phyloP scores from a whole-genome alignment of 2,888 invertebrate species.

The Ectobius pallidus region DNA sequence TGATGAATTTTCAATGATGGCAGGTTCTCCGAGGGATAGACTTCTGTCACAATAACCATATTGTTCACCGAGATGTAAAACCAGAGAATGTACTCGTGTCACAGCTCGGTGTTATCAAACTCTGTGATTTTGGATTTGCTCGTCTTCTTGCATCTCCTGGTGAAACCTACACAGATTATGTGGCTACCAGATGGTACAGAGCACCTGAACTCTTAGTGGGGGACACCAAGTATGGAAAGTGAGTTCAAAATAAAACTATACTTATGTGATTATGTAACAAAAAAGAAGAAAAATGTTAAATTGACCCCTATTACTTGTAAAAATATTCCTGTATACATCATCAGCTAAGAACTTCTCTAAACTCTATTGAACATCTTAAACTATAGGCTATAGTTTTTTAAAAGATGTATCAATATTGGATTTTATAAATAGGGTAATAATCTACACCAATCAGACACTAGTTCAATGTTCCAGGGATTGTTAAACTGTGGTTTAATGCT shows the following conservation, averaged over 20 bases:
- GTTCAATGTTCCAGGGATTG: too few relatives aligned
- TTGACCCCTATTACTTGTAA: neutral
- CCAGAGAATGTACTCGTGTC: constrained; percentile 89
- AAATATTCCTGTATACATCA: neutral
- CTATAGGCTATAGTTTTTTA: too few relatives aligned
- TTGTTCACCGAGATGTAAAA: constrained; percentile 88
- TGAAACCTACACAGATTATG: constrained; percentile 87
- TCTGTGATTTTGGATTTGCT: constrained; percentile 93
- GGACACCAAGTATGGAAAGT: constrained; percentile 69
- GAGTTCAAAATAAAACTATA: neutral
- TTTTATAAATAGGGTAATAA: too few relatives aligned
- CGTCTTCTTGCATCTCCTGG: constrained; percentile 71
- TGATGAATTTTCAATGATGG: too few relatives aligned
- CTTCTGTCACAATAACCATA: constrained; percentile 83
- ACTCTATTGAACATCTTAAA: neutral
- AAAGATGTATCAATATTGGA: too few relatives aligned
- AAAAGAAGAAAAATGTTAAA: too few relatives aligned
- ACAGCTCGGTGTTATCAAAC: constrained; percentile 78
- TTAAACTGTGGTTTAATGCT: too few relatives aligned
- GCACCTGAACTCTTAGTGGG: constrained; percentile 86
- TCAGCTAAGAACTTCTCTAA: too few relatives aligned
- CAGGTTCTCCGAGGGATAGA: constrained; percentile 81
- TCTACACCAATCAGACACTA: too few relatives aligned
- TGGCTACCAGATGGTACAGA: constrained; percentile 88
- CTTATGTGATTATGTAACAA: neutral